Evolutionary conservation across 2,888 invertebrate genomes (phyloP).

Genomic region (Stegophylla sp.): DNA sequence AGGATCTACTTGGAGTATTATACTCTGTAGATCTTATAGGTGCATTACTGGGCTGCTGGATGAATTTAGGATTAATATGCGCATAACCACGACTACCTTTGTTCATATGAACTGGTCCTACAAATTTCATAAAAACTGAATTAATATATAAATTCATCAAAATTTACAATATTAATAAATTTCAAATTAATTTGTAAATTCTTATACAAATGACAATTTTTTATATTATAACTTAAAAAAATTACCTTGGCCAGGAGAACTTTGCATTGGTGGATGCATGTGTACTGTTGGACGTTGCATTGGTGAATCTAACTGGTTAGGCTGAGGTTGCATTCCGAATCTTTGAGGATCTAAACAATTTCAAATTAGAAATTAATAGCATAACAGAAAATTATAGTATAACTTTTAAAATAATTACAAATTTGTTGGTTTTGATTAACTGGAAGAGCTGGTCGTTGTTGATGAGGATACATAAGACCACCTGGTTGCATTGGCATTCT

Average conservation of each 20-base stretch:
- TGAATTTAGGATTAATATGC: slow-evolving; percentile 96
- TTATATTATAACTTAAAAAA: neutral
- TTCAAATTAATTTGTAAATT: neutral
- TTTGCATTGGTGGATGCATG: slow-evolving; percentile 69
- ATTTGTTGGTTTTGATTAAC: slow-evolving; percentile 71
- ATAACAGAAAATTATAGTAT: neutral
- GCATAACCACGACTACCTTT: slow-evolving; percentile 69
- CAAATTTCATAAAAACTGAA: neutral
- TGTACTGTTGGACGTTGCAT: no score
- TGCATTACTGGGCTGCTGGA: slow-evolving; percentile 76
- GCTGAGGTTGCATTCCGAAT: slow-evolving; percentile 68
- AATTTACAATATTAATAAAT: neutral
- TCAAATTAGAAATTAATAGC: neutral
- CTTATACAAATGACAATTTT: neutral
- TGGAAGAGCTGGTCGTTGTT: slow-evolving; percentile 65
- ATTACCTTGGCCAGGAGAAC: slow-evolving; percentile 74
- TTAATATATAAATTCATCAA: neutral
- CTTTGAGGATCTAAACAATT: slow-evolving; percentile 67
- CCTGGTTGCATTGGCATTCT: slow-evolving; percentile 65
- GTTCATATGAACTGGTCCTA: slow-evolving; percentile 65
- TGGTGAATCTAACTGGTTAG: slow-evolving; percentile 68
- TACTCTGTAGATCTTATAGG: slow-evolving; percentile 72
- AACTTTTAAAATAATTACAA: slow-evolving; percentile 64
- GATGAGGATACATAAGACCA: slow-evolving; percentile 65
- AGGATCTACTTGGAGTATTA: slow-evolving; percentile 62